Base-by-base conservation (phyloP, 92 coral and sea anemone species). In the Actinostola sp. region DNA sequence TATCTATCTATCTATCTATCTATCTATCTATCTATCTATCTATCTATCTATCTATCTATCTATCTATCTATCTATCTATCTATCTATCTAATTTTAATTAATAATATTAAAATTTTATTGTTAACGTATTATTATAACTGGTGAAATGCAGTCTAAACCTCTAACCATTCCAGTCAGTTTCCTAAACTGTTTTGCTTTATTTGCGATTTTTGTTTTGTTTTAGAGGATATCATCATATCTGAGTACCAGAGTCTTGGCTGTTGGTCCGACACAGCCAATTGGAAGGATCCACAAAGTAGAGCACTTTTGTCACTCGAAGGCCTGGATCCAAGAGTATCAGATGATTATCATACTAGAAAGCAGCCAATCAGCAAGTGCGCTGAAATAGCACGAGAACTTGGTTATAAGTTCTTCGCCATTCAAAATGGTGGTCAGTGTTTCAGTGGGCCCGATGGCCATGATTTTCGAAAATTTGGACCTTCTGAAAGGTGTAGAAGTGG, bases 361-460 rank as follows among this genome's bases (percentile, higher is more conserved):
- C 89, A 92, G 38, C 99, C 99, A 50, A 91, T 95, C 83, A 88
- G 92, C 80, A 95, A 91, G 71, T 95, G 99, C 66, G 99, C 99
- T 1, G 91, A 86, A 30, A 91, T 83, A 20, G 97, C 99, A 16
- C 88, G 86, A 53, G 81, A 86, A 11, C 88, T 87, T 33, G 92
- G 95, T 2, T 81, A 85, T 45, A 82, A 85, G 25, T 75, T 91
- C 7, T 95, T 95, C 76, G 97, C 97, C 13, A 76, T 95, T 46
- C 99, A 95, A 71, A 95, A 95, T 80, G 96, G 86, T 60, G 99
- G 99, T 10, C 99, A 95, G 66, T 95, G 99, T 46, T 95, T 95
- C 48, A 96, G 97, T 59, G 85, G 89, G 1, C 52, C 87, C 1
- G 76, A 70, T 9, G 75, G 71, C 8, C 66, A 67, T 7, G 55